Evolutionary conservation across 2,113 vertebrate species (phyloP), one percentile per base, ranked within the genome.

Genomic region (Atrichornis clamosus): DNA sequence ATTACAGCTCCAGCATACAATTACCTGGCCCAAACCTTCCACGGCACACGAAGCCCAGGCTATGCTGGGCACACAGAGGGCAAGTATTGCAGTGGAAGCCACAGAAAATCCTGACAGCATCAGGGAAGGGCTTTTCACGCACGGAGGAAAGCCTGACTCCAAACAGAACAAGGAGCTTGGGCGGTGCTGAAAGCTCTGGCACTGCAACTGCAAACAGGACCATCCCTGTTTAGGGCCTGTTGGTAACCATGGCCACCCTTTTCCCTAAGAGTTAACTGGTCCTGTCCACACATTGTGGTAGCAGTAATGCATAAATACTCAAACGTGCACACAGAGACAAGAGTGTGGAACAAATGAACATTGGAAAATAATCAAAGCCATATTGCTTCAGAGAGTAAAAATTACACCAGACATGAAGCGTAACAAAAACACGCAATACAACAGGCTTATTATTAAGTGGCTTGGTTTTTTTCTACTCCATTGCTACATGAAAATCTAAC

Each of bases 331-430:
- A 72, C 30, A 64, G 72, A 93, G 68, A 93, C 83, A 74, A 50
- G 87, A 17, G 47, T 74, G 53, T 76, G 87, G 90, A 96, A 93
- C 77, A 95, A 95, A 93, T 94, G 75, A 94, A 93, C 30, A 9
- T 4, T 42, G 79, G 79, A 86, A 95, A 96, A 74, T 58, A 90
- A 93, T 77, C 76, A 73, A 88, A 95, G 64, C 90, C 79, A 53
- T 86, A 75, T 55, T 95, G 64, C 92, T 94, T 74, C 85, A 94
- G 90, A 93, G 39, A 90, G 87, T 60, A 91, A 95, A 93, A 94
- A 83, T 41, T 28, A 67, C 39, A 59, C 63, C 53, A 35, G 39
- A 46, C 1, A 4, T 86, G 63, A 80, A 74, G 56, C 6, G 26
- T 26, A 90, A 84, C 33, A 95, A 93, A 93, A 93, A 13, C 33